Evolutionary conservation across 2,888 invertebrate species (phyloP).

Genomic region (Hirtodrosophila histrioides): DNA sequence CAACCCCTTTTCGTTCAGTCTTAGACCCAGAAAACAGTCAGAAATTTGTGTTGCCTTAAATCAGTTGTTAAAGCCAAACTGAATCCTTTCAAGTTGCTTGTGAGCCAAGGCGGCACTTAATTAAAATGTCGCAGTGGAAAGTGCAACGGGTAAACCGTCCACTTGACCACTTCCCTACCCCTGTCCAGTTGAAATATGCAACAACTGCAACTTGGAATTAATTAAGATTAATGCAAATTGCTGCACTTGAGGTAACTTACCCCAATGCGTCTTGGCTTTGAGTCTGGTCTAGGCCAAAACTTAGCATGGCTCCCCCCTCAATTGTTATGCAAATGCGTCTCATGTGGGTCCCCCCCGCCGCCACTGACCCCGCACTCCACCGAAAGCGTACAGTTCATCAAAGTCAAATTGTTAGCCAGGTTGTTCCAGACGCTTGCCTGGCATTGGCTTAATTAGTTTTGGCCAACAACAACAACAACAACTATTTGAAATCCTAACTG

Average conservation of each 20-base stretch:
- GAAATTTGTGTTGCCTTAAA: background rate
- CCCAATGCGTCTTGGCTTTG: background rate
- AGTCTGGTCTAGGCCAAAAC: background rate
- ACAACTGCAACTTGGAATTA: conserved; percentile 24
- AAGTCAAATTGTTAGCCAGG: no score
- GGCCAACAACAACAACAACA: conserved; percentile 18
- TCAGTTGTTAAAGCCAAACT: conserved; percentile 18
- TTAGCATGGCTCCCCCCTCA: background rate
- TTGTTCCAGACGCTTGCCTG: conserved; percentile 9
- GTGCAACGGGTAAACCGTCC: background rate
- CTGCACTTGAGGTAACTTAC: conserved; percentile 13
- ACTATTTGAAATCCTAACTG: conserved; percentile 51
- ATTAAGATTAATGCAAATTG: conserved; percentile 48
- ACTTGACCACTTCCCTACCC: no score
- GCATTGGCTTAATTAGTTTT: conserved; percentile 54
- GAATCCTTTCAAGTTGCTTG: conserved; percentile 40
- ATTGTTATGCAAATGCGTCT: conserved; percentile 46
- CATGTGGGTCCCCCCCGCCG: conserved; percentile 16
- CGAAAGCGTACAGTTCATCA: conserved; percentile 27
- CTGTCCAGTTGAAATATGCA: background rate
- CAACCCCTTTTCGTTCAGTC: no score
- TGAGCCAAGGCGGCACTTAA: conserved; percentile 9
- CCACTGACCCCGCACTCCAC: background rate
- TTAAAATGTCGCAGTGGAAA: conserved; percentile 30
- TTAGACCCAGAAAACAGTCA: no score